Evolutionary conservation across 2,888 invertebrate species (phyloP).

Genomic region (Cantharis nigra): DNA sequence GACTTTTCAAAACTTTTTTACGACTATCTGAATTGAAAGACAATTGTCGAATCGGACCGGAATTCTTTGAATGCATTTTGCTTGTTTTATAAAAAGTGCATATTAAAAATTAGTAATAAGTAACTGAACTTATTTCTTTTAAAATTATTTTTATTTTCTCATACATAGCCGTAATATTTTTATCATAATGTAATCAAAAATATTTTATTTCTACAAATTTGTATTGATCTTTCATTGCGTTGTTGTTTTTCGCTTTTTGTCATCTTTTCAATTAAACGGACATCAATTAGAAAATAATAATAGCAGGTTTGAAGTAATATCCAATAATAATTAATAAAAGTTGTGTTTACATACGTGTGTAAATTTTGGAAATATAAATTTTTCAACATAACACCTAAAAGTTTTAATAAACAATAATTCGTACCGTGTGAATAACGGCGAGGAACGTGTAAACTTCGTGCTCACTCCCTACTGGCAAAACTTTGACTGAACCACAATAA

Average conservation of each 20-base stretch:
- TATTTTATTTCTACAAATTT: not conserved
- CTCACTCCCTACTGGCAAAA: slow-evolving; percentile 45
- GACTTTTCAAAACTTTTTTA: slow-evolving; percentile 46
- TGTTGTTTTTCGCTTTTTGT: not conserved
- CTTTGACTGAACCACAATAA: slow-evolving; percentile 47
- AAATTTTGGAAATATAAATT: not conserved
- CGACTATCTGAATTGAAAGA: slow-evolving; percentile 44
- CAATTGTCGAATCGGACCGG: slow-evolving; percentile 49
- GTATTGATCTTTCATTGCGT: not conserved
- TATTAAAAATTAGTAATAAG: not conserved
- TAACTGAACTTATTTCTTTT: not conserved
- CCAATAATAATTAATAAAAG: not conserved
- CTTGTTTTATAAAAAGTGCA: not conserved
- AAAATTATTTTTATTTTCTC: not conserved
- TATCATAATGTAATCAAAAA: not conserved
- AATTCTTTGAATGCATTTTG: slow-evolving; percentile 38
- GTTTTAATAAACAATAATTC: slow-evolving; percentile 8
- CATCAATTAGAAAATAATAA: slow-evolving; percentile 1
- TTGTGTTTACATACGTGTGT: not conserved
- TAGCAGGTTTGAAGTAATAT: not conserved
- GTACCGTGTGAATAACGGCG: slow-evolving; percentile 22
- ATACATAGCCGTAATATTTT: no score
- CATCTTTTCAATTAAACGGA: not conserved
- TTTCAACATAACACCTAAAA: slow-evolving; percentile 2
- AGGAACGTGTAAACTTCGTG: slow-evolving; percentile 27